Evolutionary conservation across 1,140 invertebrate species (phyloP), one percentile per base, ranked within the genome.

Genomic region (Protaetia brevitarsis): DNA sequence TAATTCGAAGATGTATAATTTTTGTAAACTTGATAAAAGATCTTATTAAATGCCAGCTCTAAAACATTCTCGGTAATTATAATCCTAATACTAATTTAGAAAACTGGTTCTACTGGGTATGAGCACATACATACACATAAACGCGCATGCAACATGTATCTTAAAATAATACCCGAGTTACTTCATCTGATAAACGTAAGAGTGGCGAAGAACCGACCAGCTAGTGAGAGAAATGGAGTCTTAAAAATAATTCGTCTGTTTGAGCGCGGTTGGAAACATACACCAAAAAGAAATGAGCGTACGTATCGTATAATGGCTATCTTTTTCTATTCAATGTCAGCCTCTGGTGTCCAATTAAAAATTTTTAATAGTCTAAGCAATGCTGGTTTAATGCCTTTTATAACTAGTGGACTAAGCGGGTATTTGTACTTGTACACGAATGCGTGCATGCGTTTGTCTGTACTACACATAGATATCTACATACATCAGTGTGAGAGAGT

Each of bases 311-410:
- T 21, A 45, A 45, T 45, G 41, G 2, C 3, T 19, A 10, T 45
- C 41, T 45, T 45, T 45, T 45, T 45, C 41, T 45, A 45, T 45
- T 45, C 41, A 16, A 21, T 45, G n/a, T 45, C 16, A 45, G 41
- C 41, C 41, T 45, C 41, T 45, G 41, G 19, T 45, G 41, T 45
- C 41, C 41, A 45, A 45, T 45, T 45, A 45, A 45, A 45, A 45
- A 45, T 45, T 45, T 45, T 45, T 45, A 45, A 45, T 45, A 45
- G 41, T 45, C 41, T 45, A 45, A 45, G 41, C 41, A 45, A 45
- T 45, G 41, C 23, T 21, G 41, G 41, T 45, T 45, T 45, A 45
- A 45, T 45, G 41, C 41, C 16, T 45, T 45, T 45, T 45, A 45
- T 45, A 21, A 19, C 41, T 45, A 45, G 41, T 45, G 41, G 41